A percentile compares a stretch with the other conserved stretches of the same genome.
Evolutionary conservation across 2,113 vertebrate genomes (phyloP).

Genomic region (Seriola rivoliana): DNA sequence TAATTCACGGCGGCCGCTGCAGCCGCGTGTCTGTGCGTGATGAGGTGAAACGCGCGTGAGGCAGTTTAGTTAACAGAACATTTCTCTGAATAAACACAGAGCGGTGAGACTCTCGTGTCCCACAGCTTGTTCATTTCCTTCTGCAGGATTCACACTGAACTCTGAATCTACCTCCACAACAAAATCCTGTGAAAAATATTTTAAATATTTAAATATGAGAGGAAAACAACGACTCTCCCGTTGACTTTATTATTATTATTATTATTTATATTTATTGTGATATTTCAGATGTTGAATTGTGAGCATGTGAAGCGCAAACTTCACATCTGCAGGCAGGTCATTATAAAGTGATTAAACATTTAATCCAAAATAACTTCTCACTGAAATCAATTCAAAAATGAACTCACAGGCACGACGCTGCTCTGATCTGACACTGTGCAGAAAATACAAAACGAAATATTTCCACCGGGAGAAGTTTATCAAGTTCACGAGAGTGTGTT

Average conservation of each 20-base stretch:
- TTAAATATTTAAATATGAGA: not conserved
- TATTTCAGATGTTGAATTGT: not conserved
- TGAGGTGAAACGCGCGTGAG: conserved; percentile 2
- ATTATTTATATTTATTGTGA: not conserved
- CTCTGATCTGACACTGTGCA: not conserved
- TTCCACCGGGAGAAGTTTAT: not conserved
- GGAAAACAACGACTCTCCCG: too few relatives aligned
- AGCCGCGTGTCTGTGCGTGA: conserved; percentile 30
- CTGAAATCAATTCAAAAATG: not conserved
- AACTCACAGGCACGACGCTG: not conserved
- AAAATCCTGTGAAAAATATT: not conserved
- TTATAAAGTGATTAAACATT: not conserved
- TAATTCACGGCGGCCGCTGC: conserved; percentile 67
- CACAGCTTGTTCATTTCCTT: too few relatives aligned
- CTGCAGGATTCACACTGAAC: too few relatives aligned
- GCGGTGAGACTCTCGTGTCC: not conserved
- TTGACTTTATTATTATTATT: not conserved
- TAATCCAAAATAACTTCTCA: not conserved
- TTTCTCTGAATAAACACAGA: conserved; percentile 43
- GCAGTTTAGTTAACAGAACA: conserved; percentile 15
- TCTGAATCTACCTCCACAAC: not conserved
- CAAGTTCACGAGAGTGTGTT: not conserved
- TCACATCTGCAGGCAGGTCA: too few relatives aligned
- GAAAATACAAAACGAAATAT: not conserved
- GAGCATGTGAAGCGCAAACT: not conserved